Conservation (phyloP, 2,888 invertebrate species). For the Agrotis clavis region DNA sequence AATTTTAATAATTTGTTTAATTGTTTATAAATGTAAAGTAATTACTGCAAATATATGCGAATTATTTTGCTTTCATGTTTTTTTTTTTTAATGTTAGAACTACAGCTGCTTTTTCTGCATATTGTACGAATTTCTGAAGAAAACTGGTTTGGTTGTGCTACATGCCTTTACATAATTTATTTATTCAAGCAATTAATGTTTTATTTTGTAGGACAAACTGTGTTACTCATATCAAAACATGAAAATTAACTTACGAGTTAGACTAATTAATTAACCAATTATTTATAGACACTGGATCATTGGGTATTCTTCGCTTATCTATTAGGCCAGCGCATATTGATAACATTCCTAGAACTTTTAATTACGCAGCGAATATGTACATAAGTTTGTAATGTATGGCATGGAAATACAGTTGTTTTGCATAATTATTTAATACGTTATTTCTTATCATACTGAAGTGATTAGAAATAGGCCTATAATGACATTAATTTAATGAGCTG, state of each 20-base stretch:
- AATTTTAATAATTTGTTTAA: conserved; percentile 68
- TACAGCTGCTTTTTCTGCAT: conserved; percentile 36
- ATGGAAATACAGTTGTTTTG: conserved; percentile 4
- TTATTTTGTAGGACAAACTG: conserved; percentile 33
- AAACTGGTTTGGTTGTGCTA: conserved; percentile 25
- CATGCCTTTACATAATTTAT: conserved; percentile 12
- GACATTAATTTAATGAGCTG: too few species aligned
- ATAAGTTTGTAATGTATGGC: conserved; percentile 15
- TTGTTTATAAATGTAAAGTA: conserved; percentile 57
- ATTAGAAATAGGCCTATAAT: background rate
- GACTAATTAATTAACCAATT: conserved; percentile 50
- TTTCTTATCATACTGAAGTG: background rate
- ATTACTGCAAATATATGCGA: conserved; percentile 49
- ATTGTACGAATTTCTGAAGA: conserved; percentile 35
- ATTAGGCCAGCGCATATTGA: conserved; percentile 43
- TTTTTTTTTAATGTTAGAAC: conserved; percentile 39
- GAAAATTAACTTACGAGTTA: conserved; percentile 44
- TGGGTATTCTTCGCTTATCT: conserved; percentile 50
- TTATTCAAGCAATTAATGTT: conserved; percentile 39
- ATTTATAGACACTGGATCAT: conserved; percentile 46
- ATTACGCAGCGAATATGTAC: conserved; percentile 23
- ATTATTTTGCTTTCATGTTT: conserved; percentile 36
- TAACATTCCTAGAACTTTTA: conserved; percentile 47
- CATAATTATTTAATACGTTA: conserved; percentile 23
- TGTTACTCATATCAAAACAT: conserved; percentile 41